These are phyloP conservation scores for Rhinichthys osculus DNA, from an alignment of 2,797 vertebrate genomes.

Conservation along the genomic window DNA sequence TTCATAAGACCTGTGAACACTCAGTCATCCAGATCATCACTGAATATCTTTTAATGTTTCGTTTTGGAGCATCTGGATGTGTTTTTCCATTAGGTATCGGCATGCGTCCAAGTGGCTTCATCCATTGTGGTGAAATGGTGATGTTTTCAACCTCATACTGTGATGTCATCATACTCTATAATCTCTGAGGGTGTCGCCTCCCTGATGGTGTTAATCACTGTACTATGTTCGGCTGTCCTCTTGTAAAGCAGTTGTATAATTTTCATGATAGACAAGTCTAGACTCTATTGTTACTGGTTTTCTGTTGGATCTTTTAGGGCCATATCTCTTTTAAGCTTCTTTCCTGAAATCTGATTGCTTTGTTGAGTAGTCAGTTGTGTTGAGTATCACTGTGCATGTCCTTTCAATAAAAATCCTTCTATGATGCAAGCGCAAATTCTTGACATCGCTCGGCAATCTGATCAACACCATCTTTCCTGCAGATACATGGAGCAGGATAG, in stretches of 20 bases:
- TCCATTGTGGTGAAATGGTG: not conserved
- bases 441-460: too few species aligned
- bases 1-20: not conserved
- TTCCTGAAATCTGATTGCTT: not conserved
- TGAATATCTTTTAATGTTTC: not conserved
- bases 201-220: not conserved
- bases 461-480: not conserved
- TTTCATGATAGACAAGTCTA: not conserved
- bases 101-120: not conserved
- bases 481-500: not conserved
- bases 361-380: not conserved
- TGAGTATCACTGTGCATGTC: not conserved
- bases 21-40: not conserved
- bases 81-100: not conserved
- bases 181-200: slow-evolving; percentile 1
- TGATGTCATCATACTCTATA: not conserved
- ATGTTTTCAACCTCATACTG: not conserved
- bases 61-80: slow-evolving; percentile 3
- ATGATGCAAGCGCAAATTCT: not conserved
- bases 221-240: not conserved
- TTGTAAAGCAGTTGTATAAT: slow-evolving; percentile 9
- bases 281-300: slow-evolving; percentile 3
- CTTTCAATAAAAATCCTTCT: not conserved
- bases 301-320: not conserved
- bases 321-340: not conserved